These are phyloP conservation scores for Luperina nickerlii DNA, from an alignment of 2,888 invertebrate species.

Conservation along the genomic window DNA sequence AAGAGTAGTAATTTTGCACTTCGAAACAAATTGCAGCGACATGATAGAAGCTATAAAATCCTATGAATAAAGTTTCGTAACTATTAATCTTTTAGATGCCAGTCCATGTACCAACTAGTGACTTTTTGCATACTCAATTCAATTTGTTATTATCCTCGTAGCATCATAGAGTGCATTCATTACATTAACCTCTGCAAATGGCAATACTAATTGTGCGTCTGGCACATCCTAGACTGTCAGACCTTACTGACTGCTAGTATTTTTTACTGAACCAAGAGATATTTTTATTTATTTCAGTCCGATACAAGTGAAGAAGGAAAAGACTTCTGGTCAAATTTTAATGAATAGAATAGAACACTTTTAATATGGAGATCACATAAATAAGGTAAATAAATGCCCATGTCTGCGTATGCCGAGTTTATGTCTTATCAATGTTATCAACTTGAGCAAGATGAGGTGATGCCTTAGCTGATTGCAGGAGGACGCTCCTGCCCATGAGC, in stretches of 20 bases:
- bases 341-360: not conserved
- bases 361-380: not conserved
- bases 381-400: no score
- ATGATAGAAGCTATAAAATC: constrained; percentile 29
- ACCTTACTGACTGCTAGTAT: not conserved
- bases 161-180: no score
- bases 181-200: not conserved
- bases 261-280: not conserved
- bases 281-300: not conserved
- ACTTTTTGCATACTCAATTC: constrained; percentile 2
- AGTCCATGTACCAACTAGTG: not conserved
- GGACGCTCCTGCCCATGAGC: no score
- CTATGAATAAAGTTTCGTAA: constrained; percentile 22
- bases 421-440: not conserved
- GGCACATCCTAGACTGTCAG: not conserved
- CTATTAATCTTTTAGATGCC: not conserved
- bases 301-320: no score
- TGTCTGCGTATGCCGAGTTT: no score
- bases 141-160: not conserved
- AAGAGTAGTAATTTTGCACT: constrained; percentile 28
- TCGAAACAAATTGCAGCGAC: constrained; percentile 34
- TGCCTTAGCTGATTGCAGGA: no score
- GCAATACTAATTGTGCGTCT: not conserved
- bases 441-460: not conserved
- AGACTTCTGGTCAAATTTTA: not conserved